Conservation (phyloP, 2,797 vertebrate genomes). For the Acrossocheilus wenchowensis region DNA sequence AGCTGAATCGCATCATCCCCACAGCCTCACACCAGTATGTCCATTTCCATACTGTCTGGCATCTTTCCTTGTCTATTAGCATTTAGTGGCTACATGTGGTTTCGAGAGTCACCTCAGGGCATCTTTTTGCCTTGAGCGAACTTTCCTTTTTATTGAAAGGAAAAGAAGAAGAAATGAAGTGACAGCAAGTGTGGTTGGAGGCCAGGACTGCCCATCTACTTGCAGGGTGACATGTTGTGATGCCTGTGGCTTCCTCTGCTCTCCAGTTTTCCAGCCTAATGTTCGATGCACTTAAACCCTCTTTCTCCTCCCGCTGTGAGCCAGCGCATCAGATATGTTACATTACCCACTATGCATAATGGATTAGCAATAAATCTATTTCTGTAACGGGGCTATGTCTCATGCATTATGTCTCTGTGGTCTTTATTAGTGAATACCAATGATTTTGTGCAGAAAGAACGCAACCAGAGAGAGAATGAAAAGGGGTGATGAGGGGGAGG, state of each 20-base stretch:
- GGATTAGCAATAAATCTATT: constrained; percentile 67
- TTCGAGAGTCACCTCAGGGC: constrained; percentile 53
- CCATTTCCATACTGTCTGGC: constrained; percentile 25
- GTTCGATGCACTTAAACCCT: constrained; percentile 59
- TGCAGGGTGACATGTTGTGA: constrained; percentile 58
- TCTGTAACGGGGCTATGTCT: constrained; percentile 58
- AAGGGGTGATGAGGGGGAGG: constrained; percentile 28
- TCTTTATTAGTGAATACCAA: constrained; percentile 64
- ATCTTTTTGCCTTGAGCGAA: constrained; percentile 46
- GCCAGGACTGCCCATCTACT: constrained; percentile 53
- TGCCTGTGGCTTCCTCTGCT: constrained; percentile 51
- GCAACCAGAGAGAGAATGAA: constrained; percentile 21
- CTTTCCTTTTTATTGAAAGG: constrained; percentile 45
- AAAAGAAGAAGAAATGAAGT: constrained; percentile 40
- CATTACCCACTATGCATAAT: constrained; percentile 66
- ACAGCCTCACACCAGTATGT: constrained; percentile 31
- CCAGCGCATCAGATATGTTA: constrained; percentile 62
- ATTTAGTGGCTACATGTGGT: constrained; percentile 50
- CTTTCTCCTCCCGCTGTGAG: constrained; percentile 54
- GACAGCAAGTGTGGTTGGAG: constrained; percentile 46
- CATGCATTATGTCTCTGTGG: constrained; percentile 58
- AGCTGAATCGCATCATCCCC: background rate
- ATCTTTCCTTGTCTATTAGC: constrained; percentile 53
- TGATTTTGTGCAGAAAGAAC: constrained; percentile 49
- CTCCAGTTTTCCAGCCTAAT: constrained; percentile 56